Evolutionary conservation across 2,113 vertebrate species (phyloP).

Genomic region (Climacteris rufus): DNA sequence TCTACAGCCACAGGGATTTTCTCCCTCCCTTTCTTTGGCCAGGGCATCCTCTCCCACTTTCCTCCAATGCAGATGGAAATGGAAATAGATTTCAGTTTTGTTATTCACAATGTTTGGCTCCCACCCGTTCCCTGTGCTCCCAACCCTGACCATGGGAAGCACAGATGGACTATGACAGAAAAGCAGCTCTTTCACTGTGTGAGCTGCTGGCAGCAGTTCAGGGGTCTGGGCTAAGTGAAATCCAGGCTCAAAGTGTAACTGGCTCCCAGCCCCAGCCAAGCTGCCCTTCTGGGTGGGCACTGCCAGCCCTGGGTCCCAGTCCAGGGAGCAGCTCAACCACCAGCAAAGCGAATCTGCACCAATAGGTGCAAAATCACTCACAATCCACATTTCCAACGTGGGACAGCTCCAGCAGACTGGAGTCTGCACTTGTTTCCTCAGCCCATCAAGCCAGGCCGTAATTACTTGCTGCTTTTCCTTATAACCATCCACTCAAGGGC

Average conservation of each 20-base stretch:
- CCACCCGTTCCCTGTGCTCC: neutral
- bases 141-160: neutral
- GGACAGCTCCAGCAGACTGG: neutral
- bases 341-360: neutral
- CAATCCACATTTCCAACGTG: neutral
- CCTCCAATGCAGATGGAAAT: neutral
- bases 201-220: neutral
- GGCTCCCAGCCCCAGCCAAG: neutral
- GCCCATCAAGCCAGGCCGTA: neutral
- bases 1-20: neutral
- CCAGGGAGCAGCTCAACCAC: neutral
- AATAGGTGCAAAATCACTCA: neutral
- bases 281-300: neutral
- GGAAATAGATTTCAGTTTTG: neutral
- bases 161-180: neutral
- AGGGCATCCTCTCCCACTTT: neutral
- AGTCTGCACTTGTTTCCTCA: neutral
- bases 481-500: neutral
- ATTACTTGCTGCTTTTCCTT: neutral
- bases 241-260: neutral
- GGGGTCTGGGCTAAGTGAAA: neutral
- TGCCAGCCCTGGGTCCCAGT: neutral
- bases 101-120: neutral
- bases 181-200: neutral
- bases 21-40: neutral